Percentiles rank a stretch among this genome's conserved stretches.
Evolutionary conservation across 2,113 vertebrate species (phyloP).

Genomic region (Elaphurus davidianus): DNA sequence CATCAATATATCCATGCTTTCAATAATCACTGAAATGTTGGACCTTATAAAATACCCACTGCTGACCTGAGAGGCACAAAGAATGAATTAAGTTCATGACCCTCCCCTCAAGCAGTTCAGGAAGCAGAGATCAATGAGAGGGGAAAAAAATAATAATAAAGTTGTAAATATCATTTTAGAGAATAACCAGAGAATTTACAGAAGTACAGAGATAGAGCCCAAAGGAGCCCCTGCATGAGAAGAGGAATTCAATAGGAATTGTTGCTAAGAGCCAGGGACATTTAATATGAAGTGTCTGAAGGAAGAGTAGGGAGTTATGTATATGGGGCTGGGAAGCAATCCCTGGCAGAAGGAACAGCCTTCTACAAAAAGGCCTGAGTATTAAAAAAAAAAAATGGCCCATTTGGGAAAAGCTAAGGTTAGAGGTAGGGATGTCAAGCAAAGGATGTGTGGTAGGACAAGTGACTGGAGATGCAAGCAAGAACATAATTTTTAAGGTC

Average conservation of each 20-base stretch:
- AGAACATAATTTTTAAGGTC: background rate
- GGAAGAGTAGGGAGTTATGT: background rate
- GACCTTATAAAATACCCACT: background rate
- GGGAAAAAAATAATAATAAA: background rate
- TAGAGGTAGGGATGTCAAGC: background rate
- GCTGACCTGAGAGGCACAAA: background rate
- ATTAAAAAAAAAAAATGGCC: background rate
- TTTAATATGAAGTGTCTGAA: background rate
- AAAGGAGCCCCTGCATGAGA: background rate
- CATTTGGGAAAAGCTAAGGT: background rate
- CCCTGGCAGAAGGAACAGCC: background rate
- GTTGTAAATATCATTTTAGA: background rate
- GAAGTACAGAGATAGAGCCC: background rate
- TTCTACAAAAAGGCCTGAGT: background rate
- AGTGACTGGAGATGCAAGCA: background rate
- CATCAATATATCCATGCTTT: background rate
- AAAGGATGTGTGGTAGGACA: background rate
- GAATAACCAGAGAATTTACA: background rate
- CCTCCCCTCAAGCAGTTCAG: background rate
- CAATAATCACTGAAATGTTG: background rate
- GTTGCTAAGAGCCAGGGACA: background rate
- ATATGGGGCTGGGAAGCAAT: background rate
- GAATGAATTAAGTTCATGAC: background rate
- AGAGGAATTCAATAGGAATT: background rate
- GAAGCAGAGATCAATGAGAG: background rate